Conservation (phyloP, 1,140 invertebrate species). For the Drosophila triauraria region DNA sequence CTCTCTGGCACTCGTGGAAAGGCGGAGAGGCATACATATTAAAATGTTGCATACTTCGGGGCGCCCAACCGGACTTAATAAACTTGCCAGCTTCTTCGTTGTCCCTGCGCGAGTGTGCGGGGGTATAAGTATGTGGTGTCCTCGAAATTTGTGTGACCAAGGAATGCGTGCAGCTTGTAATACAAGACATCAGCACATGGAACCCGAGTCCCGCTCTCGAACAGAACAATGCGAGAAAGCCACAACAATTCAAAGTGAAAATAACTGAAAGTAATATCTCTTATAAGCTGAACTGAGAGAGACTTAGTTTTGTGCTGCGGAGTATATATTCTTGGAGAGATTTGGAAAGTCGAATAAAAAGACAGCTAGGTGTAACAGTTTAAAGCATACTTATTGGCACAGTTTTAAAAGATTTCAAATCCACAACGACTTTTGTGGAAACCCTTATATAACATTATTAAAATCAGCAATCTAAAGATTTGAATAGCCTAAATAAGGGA, state of each 20-base stretch:
- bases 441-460: too few relatives aligned
- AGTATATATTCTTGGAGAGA: too few relatives aligned
- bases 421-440: not conserved
- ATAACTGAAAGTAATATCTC: conserved; percentile 5
- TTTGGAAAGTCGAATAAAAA: not conserved
- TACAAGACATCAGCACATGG: conserved; percentile 56
- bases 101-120: not conserved
- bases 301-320: not conserved
- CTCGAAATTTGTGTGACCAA: conserved; percentile 60
- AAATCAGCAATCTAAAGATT: not conserved
- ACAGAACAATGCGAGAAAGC: conserved; percentile 8
- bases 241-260: conserved; percentile 4
- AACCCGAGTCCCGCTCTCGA: not conserved
- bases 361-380: too few relatives aligned
- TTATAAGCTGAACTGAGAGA: not conserved
- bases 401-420: not conserved
- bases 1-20: conserved; percentile 4
- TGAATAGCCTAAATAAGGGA: too few relatives aligned
- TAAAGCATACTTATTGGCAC: not conserved
- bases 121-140: conserved; percentile 16
- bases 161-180: conserved; percentile 76
- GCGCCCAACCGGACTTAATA: conserved; percentile 70
- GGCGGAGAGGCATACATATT: conserved; percentile 65
- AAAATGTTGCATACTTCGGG: conserved; percentile 76
- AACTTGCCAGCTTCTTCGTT: conserved; percentile 55